phyloP scores from a whole-genome alignment of 2,113 vertebrate genomes.

The Siniperca chuatsi region DNA sequence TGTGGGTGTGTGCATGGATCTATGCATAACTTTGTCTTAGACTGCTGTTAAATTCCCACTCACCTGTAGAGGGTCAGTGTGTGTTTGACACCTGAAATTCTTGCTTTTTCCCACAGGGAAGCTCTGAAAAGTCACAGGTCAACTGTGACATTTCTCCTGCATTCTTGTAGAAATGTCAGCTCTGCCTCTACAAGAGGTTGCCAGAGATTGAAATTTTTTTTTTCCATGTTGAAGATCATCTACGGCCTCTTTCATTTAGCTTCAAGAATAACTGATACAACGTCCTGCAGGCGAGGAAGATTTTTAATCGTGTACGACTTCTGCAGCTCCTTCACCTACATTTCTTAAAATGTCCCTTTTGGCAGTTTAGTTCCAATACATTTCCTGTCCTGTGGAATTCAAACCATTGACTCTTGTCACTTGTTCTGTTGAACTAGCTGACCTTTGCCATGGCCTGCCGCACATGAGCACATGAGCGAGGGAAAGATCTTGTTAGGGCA shows the following conservation, averaged over 20 bases:
- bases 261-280: background rate
- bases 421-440: constrained; percentile 36
- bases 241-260: constrained; percentile 2
- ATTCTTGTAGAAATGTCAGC: constrained; percentile 17
- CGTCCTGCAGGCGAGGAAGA: background rate
- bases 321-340: background rate
- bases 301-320: background rate
- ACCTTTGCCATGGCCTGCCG: constrained; percentile 42
- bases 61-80: constrained; percentile 27
- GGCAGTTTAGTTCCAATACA: background rate
- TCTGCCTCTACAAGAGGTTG: background rate
- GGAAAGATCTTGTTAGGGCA: constrained; percentile 35
- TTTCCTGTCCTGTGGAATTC: constrained; percentile 8
- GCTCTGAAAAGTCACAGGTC: constrained; percentile 50
- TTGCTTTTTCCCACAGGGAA: constrained; percentile 5
- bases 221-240: background rate
- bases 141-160: constrained; percentile 28
- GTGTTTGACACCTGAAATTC: background rate
- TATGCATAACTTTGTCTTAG: background rate
- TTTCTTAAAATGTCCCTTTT: background rate
- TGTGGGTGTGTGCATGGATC: background rate
- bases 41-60: constrained; percentile 32
- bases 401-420: constrained; percentile 29
- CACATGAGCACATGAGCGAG: constrained; percentile 31
- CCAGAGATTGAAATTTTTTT: background rate